These are phyloP conservation scores for Halictus ligatus DNA, from an alignment of 2,888 invertebrate genomes.

Conservation along the genomic window DNA sequence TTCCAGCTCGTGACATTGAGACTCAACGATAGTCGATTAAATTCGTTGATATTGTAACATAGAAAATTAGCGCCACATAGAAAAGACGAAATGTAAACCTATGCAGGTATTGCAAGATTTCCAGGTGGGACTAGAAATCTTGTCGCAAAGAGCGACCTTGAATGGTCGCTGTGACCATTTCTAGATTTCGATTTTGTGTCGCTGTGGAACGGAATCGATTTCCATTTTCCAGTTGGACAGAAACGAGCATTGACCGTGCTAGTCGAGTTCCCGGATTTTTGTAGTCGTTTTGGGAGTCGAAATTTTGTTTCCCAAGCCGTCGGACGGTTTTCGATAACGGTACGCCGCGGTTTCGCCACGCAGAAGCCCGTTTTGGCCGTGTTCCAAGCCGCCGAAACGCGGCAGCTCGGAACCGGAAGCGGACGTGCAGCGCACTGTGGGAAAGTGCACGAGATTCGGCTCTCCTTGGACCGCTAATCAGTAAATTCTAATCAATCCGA, in stretches of 20 bases:
- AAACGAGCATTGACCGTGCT: background rate
- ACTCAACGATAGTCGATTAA: no score
- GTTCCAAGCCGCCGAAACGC: constrained; percentile 32
- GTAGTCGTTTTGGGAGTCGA: background rate
- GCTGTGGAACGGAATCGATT: no score
- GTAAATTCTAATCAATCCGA: background rate
- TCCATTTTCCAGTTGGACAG: background rate
- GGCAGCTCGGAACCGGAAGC: constrained; percentile 30
- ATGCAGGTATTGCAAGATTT: no score
- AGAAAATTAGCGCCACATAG: no score
- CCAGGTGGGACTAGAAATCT: no score
- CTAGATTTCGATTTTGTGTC: background rate
- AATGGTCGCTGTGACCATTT: background rate
- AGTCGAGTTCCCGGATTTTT: background rate
- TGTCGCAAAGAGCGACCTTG: no score
- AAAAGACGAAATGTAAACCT: no score
- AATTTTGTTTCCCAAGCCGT: background rate
- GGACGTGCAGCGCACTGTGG: background rate
- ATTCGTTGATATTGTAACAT: no score
- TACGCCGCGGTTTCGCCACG: constrained; percentile 31
- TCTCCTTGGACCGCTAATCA: background rate
- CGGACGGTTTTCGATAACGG: constrained; percentile 14
- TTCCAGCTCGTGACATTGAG: no score
- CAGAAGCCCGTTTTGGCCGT: constrained; percentile 24
- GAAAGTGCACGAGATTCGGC: constrained; percentile 6